These are phyloP conservation scores for Thripadectes ignobilis DNA, from an alignment of 2,797 vertebrate species.

Conservation along the genomic window DNA sequence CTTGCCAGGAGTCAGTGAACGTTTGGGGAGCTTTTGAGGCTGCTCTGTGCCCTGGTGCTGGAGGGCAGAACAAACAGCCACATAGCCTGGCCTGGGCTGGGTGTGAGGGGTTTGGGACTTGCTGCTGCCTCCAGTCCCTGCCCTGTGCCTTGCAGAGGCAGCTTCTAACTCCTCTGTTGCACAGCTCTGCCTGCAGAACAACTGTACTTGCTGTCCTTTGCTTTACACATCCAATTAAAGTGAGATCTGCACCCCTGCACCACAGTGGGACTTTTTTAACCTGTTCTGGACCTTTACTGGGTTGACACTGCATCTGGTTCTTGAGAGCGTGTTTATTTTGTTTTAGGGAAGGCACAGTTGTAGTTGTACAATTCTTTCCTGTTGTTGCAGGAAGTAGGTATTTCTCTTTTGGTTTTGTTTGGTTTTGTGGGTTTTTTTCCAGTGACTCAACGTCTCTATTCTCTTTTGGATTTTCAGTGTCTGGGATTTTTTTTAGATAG, in stretches of 20 bases:
- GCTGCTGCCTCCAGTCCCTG: neutral
- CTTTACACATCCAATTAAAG: neutral
- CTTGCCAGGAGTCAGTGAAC: neutral
- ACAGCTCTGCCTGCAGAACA: neutral
- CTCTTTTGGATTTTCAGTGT: neutral
- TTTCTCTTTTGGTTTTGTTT: neutral
- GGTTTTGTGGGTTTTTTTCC: neutral
- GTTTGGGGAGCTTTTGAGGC: neutral
- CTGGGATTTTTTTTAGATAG: neutral
- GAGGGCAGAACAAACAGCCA: neutral
- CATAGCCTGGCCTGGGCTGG: neutral
- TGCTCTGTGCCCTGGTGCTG: neutral
- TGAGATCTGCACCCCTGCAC: neutral
- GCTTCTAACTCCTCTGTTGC: neutral
- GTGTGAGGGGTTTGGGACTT: neutral
- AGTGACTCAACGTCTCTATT: neutral
- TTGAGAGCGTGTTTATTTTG: neutral
- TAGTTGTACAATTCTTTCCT: neutral
- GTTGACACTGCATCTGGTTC: neutral
- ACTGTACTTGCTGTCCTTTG: neutral
- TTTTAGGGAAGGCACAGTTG: neutral
- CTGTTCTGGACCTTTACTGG: neutral
- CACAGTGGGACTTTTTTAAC: neutral
- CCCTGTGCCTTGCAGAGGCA: neutral
- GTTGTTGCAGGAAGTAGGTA: neutral